Evolutionary conservation across 2,797 vertebrate genomes (phyloP).

Genomic region (Chrosomus eos): DNA sequence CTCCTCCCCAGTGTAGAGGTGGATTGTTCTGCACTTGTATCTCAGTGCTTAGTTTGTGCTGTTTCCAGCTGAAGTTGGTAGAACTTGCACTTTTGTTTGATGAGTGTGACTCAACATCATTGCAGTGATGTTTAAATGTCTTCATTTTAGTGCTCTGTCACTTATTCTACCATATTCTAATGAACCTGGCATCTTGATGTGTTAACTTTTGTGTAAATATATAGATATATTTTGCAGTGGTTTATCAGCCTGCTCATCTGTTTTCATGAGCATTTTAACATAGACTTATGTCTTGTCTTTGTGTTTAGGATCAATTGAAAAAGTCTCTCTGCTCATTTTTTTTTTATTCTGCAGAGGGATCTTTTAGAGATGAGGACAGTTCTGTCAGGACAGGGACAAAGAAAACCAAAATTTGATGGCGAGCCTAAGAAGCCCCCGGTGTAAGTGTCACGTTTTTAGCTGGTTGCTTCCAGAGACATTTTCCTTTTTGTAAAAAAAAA

Average conservation of each 20-base stretch:
- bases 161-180: not conserved
- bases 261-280: not conserved
- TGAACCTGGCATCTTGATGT: not conserved
- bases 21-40: conserved; percentile 20
- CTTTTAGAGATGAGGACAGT: conserved; percentile 76
- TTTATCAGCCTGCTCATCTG: not conserved
- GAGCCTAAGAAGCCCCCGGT: conserved; percentile 85
- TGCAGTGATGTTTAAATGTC: conserved; percentile 17
- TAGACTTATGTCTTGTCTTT: not conserved
- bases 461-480: not conserved
- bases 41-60: not conserved
- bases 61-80: not conserved
- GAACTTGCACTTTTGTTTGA: not conserved
- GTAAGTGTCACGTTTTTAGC: conserved; percentile 67
- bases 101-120: not conserved
- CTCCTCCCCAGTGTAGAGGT: conserved; percentile 33
- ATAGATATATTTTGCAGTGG: not conserved
- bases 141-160: not conserved
- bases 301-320: not conserved
- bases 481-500: not conserved
- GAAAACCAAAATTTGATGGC: conserved; percentile 82
- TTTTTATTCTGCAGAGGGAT: conserved; percentile 73
- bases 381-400: conserved; percentile 63
- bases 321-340: not conserved
- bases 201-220: not conserved